Evolutionary conservation across 2,797 vertebrate species (phyloP), one percentile per base, ranked within the genome.

Genomic region (Phalloptychus januarius): DNA sequence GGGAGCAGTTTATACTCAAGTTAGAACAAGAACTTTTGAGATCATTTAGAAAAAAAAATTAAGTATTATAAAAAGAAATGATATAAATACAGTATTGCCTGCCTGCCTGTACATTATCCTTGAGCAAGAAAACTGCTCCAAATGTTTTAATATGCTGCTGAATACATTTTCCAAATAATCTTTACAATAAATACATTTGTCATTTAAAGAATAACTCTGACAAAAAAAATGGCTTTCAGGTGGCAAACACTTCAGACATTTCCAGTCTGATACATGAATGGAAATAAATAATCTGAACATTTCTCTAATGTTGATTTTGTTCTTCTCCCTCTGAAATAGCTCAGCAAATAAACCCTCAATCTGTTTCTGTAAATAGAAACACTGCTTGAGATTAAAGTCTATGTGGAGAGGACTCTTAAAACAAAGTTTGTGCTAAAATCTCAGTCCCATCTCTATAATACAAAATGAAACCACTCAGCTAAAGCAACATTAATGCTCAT

Each of bases 311-410:
- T 25, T 38, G 36, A 77, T 74, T 5, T 28, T 31, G 63, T 63
- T 67, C 75, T 70, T 70, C 48, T 74, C 38, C 20, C 48, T 40
- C 42, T 69, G 45, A 72, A 79, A 76, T 36, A 3, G 63, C 78
- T 87, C 1, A 36, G 31, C 85, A 85, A 87, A 88, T 87, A 90
- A 75, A 78, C 56, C n/a, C 52, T 2, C 44, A 46, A 28, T 42
- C 46, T 75, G 6, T n/a, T 46, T 33, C 40, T 61, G 77, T 15
- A 54, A 85, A 85, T 83, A 88, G 75, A 86, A 83, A 82, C 74
- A 31, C 58, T 56, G 70, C 56, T 77, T 71, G 69, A 81, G 76
- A 88, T 87, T 61, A 81, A 82, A 88, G 72, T 77, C 31, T 74
- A 56, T 1, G 13, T 48, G 58, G n/a, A 78, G 50, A 70, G 28